Conservation (phyloP, 2,888 invertebrate species). For the Ochropleura plecta region DNA sequence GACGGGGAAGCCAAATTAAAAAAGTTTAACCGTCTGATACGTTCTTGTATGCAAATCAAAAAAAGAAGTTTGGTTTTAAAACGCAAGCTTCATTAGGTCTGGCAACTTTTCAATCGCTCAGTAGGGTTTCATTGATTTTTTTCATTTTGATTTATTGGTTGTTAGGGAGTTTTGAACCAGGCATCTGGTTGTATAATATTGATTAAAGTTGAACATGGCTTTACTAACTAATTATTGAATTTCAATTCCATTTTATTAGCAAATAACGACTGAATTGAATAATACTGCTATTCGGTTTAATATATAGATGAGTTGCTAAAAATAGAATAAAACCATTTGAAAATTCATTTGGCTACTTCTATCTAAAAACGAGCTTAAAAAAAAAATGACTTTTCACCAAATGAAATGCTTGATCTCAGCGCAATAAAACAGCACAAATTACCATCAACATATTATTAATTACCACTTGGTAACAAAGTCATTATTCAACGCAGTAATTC, state of each 20-base stretch:
- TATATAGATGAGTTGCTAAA: background rate
- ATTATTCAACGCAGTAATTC: background rate
- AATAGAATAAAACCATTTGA: no score
- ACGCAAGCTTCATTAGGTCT: slow-evolving; percentile 62
- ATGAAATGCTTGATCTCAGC: background rate
- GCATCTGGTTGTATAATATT: background rate
- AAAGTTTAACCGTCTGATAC: slow-evolving; percentile 80
- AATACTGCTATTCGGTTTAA: background rate
- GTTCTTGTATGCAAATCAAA: slow-evolving; percentile 73
- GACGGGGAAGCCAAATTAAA: slow-evolving; percentile 81
- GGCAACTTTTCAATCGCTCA: slow-evolving; percentile 50
- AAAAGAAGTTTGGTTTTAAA: slow-evolving; percentile 58
- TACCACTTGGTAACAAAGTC: background rate
- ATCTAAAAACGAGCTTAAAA: no score
- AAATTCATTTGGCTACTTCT: no score
- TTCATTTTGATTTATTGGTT: slow-evolving; percentile 24
- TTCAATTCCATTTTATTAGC: no score
- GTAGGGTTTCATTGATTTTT: slow-evolving; percentile 32
- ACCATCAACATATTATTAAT: background rate
- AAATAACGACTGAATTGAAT: no score
- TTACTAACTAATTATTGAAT: background rate
- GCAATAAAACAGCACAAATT: background rate
- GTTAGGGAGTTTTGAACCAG: background rate
- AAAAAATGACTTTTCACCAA: background rate
- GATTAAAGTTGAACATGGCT: background rate